Conservation (phyloP, 2,113 vertebrate genomes). For the Pycnonotus jocosus region DNA sequence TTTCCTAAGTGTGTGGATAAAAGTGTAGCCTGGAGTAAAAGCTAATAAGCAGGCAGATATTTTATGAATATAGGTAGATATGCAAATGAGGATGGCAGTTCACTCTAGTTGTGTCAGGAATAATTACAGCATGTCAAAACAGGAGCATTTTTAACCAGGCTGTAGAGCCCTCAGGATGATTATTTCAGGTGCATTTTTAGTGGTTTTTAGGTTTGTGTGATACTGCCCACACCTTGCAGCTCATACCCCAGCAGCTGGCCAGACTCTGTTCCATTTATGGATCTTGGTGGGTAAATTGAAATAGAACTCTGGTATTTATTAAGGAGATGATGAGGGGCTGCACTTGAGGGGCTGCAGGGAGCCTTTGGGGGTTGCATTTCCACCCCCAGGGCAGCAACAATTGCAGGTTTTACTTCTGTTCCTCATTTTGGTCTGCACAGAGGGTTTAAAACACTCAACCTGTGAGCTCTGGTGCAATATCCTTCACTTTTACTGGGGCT, state of each 20-base stretch:
- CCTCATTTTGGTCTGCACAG: neutral
- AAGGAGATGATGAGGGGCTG: neutral
- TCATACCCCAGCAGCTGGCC: neutral
- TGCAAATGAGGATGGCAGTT: neutral
- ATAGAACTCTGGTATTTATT: neutral
- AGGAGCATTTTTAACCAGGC: neutral
- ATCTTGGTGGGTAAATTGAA: neutral
- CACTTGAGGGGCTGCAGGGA: neutral
- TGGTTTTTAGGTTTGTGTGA: neutral
- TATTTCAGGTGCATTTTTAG: neutral
- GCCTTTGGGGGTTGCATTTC: rapidly evolving
- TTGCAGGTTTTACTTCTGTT: neutral
- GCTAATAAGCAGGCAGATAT: neutral
- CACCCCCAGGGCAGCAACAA: neutral
- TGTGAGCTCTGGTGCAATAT: neutral
- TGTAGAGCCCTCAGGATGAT: neutral
- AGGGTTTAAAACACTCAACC: neutral
- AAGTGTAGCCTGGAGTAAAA: neutral
- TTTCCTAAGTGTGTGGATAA: neutral
- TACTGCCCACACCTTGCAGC: neutral
- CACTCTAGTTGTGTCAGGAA: neutral
- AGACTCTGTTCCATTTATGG: neutral
- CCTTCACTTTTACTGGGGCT: neutral
- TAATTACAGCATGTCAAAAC: neutral
- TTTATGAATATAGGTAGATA: neutral